Percentiles rank a stretch among this genome's conserved stretches.
Evolutionary conservation across 2,888 invertebrate species (phyloP).

Genomic region (Diloba caeruleocephala): DNA sequence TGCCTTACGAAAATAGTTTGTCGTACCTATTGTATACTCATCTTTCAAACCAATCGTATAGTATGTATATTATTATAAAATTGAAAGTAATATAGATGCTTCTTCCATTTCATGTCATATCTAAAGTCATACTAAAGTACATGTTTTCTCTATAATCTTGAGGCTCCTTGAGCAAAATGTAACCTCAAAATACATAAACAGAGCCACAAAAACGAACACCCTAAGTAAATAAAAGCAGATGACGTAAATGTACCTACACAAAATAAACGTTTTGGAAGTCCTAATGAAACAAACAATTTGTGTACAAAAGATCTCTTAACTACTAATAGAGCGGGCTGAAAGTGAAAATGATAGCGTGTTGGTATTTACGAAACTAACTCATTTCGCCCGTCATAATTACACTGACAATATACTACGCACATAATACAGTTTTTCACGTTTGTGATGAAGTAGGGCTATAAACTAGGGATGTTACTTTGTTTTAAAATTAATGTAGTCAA

Average conservation of each 20-base stretch:
- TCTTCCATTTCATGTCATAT: no score
- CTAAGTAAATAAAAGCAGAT: neutral
- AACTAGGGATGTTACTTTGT: conserved; percentile 33
- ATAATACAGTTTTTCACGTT: conserved; percentile 36
- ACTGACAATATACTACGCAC: conserved; percentile 5
- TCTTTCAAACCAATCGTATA: neutral
- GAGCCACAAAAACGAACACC: neutral
- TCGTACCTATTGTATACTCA: conserved; percentile 27
- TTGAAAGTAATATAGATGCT: neutral
- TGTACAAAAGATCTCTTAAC: conserved; percentile 3
- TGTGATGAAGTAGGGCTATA: conserved; percentile 32
- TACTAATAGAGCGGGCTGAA: conserved; percentile 1
- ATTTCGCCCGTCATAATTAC: conserved; percentile 16
- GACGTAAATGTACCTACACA: neutral
- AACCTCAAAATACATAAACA: neutral
- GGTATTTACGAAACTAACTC: conserved; percentile 10
- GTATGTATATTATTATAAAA: neutral
- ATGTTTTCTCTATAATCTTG: no score
- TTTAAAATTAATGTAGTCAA: conserved; percentile 13
- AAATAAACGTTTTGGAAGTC: neutral
- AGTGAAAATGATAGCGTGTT: conserved; percentile 4
- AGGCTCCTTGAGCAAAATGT: no score
- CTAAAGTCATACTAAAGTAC: no score
- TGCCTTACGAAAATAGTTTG: conserved; percentile 26
- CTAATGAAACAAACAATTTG: conserved; percentile 2